Evolutionary conservation across 2,888 invertebrate species (phyloP).

Genomic region (Lutraria lutraria): DNA sequence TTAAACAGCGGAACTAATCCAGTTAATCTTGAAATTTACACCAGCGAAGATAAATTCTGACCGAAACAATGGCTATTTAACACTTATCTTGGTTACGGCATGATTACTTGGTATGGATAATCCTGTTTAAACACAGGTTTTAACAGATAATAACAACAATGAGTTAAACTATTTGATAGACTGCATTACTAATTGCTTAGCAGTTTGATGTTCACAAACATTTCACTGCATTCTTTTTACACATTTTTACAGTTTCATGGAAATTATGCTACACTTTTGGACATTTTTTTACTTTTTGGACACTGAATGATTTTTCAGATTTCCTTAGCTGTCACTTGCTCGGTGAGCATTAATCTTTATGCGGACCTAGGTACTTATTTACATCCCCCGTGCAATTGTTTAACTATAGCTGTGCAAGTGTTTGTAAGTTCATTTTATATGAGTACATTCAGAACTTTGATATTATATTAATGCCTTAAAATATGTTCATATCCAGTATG

Average conservation of each 20-base stretch:
- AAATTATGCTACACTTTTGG: not conserved
- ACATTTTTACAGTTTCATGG: not conserved
- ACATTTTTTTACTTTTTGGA: too few species aligned
- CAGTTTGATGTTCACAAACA: not conserved
- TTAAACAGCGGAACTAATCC: conserved; percentile 31
- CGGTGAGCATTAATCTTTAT: too few species aligned
- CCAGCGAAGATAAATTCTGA: conserved; percentile 55
- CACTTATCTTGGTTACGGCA: conserved; percentile 55
- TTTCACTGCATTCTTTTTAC: not conserved
- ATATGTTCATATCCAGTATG: too few species aligned
- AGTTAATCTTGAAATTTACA: conserved; percentile 51
- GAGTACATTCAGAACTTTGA: too few species aligned
- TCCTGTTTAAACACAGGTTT: not conserved
- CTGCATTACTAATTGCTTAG: not conserved
- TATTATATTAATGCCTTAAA: too few species aligned
- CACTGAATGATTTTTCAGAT: too few species aligned
- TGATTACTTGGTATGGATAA: not conserved
- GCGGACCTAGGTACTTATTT: too few species aligned
- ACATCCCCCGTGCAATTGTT: too few species aligned
- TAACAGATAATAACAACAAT: not conserved
- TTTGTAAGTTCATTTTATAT: too few species aligned
- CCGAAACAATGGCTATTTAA: conserved; percentile 56
- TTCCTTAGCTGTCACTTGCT: too few species aligned
- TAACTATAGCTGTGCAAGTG: too few species aligned
- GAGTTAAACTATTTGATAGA: not conserved